Percentiles rank a stretch among this genome's conserved stretches.
phyloP scores from a whole-genome alignment of 2,888 invertebrate species.

The Philonicus albiceps region DNA sequence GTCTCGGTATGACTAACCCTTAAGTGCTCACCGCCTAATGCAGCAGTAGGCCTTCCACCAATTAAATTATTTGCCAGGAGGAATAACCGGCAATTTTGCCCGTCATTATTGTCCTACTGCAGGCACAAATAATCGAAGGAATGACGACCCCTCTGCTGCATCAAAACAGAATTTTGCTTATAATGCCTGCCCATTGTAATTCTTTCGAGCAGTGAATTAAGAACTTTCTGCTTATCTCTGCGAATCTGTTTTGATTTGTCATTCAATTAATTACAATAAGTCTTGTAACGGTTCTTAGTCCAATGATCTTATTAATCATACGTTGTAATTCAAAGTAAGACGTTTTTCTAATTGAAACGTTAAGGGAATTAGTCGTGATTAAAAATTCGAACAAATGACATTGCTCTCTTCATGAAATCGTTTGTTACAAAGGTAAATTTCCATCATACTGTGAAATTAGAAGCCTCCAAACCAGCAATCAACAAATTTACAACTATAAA shows the following conservation, averaged over 20 bases:
- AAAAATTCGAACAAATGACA: neutral
- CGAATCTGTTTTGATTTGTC: constrained; percentile 7
- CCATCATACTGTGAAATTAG: neutral
- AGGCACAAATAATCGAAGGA: neutral
- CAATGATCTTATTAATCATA: neutral
- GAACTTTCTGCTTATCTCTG: neutral
- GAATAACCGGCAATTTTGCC: constrained; percentile 1
- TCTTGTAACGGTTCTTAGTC: neutral
- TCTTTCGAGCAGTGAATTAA: neutral
- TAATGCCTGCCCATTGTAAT: neutral
- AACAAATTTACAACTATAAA: constrained; percentile 33
- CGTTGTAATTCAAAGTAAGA: neutral
- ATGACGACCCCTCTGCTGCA: neutral
- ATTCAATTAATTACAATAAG: constrained; percentile 15
- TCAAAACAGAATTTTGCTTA: neutral
- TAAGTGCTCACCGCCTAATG: neutral
- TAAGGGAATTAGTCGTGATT: neutral
- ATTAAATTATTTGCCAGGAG: constrained; percentile 41
- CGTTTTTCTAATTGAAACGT: neutral
- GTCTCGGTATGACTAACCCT: neutral
- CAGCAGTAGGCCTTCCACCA: neutral
- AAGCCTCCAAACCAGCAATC: neutral
- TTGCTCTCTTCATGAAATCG: neutral
- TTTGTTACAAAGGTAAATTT: neutral
- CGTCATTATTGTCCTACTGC: constrained; percentile 16